Conservation (phyloP, 1,140 invertebrate species). For the Trypoxylus dichotomus region DNA sequence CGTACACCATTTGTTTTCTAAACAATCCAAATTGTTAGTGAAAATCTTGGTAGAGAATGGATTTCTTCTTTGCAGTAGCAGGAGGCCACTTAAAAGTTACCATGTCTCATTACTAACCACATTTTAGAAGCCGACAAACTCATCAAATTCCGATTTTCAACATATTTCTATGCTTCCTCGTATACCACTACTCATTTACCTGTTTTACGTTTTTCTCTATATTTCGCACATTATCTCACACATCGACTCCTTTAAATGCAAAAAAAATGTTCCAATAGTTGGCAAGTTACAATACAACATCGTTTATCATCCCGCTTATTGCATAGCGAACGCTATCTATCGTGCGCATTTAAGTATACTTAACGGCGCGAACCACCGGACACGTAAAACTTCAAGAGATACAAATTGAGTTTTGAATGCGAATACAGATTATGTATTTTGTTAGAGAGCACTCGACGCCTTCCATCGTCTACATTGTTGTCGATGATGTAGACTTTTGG, state of each 20-base stretch:
- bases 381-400: background rate
- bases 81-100: no score
- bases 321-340: background rate
- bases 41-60: no score
- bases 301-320: background rate
- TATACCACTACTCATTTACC: background rate
- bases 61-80: no score
- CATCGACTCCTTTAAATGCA: background rate
- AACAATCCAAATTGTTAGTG: no score
- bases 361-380: no score
- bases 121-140: background rate
- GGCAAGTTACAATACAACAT: background rate
- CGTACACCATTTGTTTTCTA: no score
- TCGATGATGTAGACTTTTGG: background rate
- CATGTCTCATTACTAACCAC: no score
- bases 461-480: background rate
- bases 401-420: conserved; percentile 17
- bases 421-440: conserved; percentile 1
- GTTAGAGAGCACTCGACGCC: background rate
- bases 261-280: background rate
- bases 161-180: background rate
- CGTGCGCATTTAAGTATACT: no score
- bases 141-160: background rate
- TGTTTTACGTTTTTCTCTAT: background rate
- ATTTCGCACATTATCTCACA: background rate